Conservation (phyloP, 2,797 vertebrate species). For the Sebastes matsubarae region DNA sequence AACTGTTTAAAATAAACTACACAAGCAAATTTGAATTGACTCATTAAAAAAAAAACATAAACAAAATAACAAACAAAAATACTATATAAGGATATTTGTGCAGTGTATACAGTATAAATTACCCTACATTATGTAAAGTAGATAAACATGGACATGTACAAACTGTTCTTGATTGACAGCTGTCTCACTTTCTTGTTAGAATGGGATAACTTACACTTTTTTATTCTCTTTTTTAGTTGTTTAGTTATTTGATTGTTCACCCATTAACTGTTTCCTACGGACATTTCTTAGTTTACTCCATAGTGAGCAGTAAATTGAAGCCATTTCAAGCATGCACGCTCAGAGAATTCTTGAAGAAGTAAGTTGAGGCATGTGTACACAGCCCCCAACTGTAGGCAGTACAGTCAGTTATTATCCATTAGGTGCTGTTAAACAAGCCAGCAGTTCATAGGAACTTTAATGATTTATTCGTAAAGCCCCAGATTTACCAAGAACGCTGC, state of each 20-base stretch:
- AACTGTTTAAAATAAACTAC: no score
- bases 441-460: slow-evolving; percentile 25
- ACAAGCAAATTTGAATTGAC: background rate
- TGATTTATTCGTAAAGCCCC: slow-evolving; percentile 35
- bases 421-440: slow-evolving; percentile 12
- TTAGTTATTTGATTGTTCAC: background rate
- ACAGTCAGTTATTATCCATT: slow-evolving; percentile 10
- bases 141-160: background rate
- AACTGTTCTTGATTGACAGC: background rate
- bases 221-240: background rate
- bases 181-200: background rate
- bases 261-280: background rate
- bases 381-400: background rate
- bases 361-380: background rate
- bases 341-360: background rate
- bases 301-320: background rate
- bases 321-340: background rate
- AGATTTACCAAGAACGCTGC: slow-evolving; percentile 34
- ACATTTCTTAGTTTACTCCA: background rate
- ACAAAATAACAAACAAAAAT: background rate
- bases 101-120: background rate
- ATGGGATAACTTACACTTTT: background rate
- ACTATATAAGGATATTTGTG: background rate
- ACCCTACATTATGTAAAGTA: background rate
- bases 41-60: background rate